Base-by-base conservation (phyloP, 2,888 invertebrate genomes). In the Patella pellucida region DNA sequence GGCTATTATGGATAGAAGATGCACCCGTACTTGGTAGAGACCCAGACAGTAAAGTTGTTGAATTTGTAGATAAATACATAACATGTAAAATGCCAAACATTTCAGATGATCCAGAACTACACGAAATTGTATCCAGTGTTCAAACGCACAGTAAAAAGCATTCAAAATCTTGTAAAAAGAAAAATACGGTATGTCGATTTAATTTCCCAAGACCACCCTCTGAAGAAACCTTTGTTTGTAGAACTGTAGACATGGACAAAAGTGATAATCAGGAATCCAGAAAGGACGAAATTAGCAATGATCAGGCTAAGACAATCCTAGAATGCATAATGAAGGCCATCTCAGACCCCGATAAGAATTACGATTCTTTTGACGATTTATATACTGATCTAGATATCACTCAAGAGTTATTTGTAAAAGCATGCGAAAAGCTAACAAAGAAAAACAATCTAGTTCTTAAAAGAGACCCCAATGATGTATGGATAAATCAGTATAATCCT, bases 1-100 rank as follows among this genome's bases (percentile, higher is more conserved):
- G 78, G 75, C 56, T 84, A 51, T 74, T 75, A 27, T 82, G 83
- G 82, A 77, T 81, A 7, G 74, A 80, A 68, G 72, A 79, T 78
- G 80, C 83, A 2, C 81, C 80, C 19, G 76, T 56, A 52, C 56
- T 82, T 69, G 82, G 79, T 52, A 71, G 41, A 1, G 77, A 77
- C 50, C n/a, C 62, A 27, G 77, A 78, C 74, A 76, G 71, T 71
- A 54, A 72, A 16, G 79, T 79, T 69, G 51, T 80, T 19, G 52
- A 70, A 69, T 81, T 77, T 52, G 67, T 79, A 41, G 80, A 79
- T 31, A 72, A 75, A 5, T 50, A 72, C n/a, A 50, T 82, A n/a
- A 68, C 79, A n/a, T 79, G 82, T 68, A 15, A 71, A 9, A 52
- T 79, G 16, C 82, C 80, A 27, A 71, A 68, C 52, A 71, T 73